A percentile compares a stretch with the other conserved stretches of the same genome.
These are phyloP conservation scores for Arizona elegans DNA, from an alignment of 2,113 vertebrate genomes.

Conservation along the genomic window DNA sequence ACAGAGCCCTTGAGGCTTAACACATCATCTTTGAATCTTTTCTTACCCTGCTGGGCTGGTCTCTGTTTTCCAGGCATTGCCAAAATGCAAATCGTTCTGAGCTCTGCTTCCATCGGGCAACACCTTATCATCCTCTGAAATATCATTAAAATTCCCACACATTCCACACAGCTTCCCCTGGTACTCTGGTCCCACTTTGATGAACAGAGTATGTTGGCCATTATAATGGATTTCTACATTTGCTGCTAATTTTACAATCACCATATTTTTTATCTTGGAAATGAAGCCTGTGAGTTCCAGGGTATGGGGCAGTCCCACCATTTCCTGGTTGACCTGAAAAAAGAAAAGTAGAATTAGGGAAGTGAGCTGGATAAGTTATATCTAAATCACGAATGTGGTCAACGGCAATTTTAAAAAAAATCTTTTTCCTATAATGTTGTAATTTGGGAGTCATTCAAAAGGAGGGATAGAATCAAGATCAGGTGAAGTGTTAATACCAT, in stretches of 20 bases:
- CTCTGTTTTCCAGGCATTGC: constrained; percentile 64
- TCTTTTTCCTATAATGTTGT: neutral
- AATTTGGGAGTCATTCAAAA: neutral
- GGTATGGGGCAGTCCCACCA: neutral
- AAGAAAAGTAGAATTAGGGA: neutral
- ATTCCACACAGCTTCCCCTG: constrained; percentile 61
- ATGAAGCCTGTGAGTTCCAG: neutral
- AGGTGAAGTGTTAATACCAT: too few relatives aligned
- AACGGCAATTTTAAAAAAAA: too few relatives aligned
- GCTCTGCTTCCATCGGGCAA: constrained; percentile 55
- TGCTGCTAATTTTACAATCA: constrained; percentile 45
- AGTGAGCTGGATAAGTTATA: neutral
- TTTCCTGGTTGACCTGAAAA: constrained; percentile 53
- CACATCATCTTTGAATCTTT: constrained; percentile 5
- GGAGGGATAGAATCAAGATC: too few relatives aligned
- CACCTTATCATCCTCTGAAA: constrained; percentile 65
- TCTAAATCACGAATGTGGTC: neutral
- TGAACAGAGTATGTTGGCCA: constrained; percentile 54
- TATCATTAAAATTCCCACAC: constrained; percentile 71
- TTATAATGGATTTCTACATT: constrained; percentile 64
- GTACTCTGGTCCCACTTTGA: constrained; percentile 43
- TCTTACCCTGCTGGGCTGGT: neutral
- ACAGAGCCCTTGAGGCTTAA: neutral
- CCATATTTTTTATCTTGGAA: constrained; percentile 41
- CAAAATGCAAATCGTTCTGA: constrained; percentile 62